Conservation (phyloP, 2,888 invertebrate genomes). For the Tachina lurida region DNA sequence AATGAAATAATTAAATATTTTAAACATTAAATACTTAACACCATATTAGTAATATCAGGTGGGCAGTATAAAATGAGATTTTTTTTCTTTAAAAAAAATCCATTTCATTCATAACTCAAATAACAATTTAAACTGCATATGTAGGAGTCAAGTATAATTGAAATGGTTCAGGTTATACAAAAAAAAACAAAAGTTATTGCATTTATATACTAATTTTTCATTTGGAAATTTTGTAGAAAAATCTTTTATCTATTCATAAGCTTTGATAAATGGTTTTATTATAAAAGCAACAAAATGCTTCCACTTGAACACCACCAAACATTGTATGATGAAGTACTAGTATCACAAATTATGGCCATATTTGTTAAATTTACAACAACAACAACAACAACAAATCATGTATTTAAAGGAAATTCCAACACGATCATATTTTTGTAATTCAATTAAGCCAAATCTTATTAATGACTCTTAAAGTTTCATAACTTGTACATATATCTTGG, state of each 20-base stretch:
- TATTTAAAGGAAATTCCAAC: slow-evolving; percentile 15
- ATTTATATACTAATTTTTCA: background rate
- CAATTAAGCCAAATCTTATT: slow-evolving; percentile 51
- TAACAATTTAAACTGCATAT: background rate
- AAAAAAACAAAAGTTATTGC: background rate
- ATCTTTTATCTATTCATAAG: slow-evolving; percentile 3
- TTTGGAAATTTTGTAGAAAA: background rate
- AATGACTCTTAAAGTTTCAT: slow-evolving; percentile 45
- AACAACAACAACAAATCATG: background rate
- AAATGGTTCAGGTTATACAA: background rate
- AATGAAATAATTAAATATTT: background rate
- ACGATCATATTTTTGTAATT: slow-evolving; percentile 45
- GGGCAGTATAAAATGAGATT: background rate
- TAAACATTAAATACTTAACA: background rate
- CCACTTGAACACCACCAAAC: slow-evolving; percentile 20
- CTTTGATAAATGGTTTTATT: slow-evolving; percentile 22
- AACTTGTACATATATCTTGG: background rate
- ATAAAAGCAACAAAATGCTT: slow-evolving; percentile 24
- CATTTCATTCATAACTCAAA: background rate
- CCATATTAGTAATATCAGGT: background rate
- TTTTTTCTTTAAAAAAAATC: background rate
- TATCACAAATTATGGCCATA: slow-evolving; percentile 15
- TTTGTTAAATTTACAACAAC: slow-evolving; percentile 2
- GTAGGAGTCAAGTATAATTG: slow-evolving; percentile 7
- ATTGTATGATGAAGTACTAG: slow-evolving; percentile 30